Conservation (phyloP, 2,113 vertebrate species). For the Hemibagrus wyckioides region DNA sequence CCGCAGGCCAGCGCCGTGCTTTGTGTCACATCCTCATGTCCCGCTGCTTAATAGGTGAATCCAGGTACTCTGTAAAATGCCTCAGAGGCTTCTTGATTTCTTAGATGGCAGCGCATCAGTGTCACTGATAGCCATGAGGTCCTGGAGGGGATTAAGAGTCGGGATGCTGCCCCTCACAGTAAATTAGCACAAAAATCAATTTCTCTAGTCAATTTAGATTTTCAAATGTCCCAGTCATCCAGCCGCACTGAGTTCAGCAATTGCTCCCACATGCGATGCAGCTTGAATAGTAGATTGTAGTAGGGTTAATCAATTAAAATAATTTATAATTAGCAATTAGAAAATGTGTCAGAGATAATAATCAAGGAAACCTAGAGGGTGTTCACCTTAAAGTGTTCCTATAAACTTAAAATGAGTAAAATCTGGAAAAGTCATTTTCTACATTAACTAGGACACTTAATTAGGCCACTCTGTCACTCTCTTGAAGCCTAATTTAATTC, state of each 20-base stretch:
- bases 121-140: constrained; percentile 13
- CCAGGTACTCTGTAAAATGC: constrained; percentile 20
- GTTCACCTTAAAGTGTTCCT: background rate
- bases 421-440: constrained; percentile 34
- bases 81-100: constrained; percentile 21
- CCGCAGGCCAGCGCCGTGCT: background rate
- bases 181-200: constrained; percentile 34
- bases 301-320: constrained; percentile 4
- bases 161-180: background rate
- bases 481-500: constrained; percentile 24
- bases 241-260: background rate
- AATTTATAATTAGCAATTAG: constrained; percentile 22
- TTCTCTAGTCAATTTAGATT: constrained; percentile 27
- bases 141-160: background rate
- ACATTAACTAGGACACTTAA: constrained; percentile 45
- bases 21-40: constrained; percentile 8
- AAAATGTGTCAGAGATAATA: constrained; percentile 14
- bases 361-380: constrained; percentile 10
- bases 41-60: constrained; percentile 5
- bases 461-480: constrained; percentile 38
- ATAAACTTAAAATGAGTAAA: constrained; percentile 5
- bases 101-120: background rate
- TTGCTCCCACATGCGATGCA: background rate
- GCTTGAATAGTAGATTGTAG: constrained; percentile 1
- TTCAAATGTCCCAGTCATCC: constrained; percentile 5